A percentile compares a stretch with the other conserved stretches of the same genome.
These are phyloP conservation scores for Andrena haemorrhoa DNA, from an alignment of 2,888 invertebrate genomes.

Conservation along the genomic window DNA sequence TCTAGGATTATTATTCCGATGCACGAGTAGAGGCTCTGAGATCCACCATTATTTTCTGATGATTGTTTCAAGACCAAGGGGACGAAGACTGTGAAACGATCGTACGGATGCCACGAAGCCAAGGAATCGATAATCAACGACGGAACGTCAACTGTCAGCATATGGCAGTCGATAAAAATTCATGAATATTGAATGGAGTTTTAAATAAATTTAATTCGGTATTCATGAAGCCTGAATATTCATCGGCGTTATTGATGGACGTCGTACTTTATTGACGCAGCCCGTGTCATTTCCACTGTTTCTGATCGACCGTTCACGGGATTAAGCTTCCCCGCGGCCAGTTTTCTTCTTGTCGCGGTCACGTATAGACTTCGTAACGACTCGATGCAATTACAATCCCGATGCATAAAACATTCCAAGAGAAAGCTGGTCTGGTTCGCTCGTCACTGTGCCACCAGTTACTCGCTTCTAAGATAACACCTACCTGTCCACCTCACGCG, in stretches of 20 bases:
- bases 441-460: background rate
- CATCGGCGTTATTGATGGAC: slow-evolving; percentile 53
- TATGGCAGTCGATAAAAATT: slow-evolving; percentile 10
- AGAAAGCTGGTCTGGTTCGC: too few species aligned
- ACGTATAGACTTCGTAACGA: background rate
- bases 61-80: background rate
- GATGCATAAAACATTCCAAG: slow-evolving; percentile 4
- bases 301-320: slow-evolving; percentile 11
- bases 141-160: slow-evolving; percentile 34
- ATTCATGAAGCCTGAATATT: slow-evolving; percentile 61
- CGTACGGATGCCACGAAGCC: background rate
- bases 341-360: too few species aligned
- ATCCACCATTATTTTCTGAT: too few species aligned
- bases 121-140: slow-evolving; percentile 33
- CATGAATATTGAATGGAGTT: slow-evolving; percentile 60
- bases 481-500: background rate
- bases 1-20: too few species aligned
- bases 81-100: background rate
- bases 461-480: background rate
- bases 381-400: background rate
- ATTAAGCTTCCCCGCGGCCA: slow-evolving; percentile 10
- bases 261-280: slow-evolving; percentile 38
- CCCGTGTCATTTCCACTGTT: slow-evolving; percentile 37
- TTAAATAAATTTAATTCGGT: slow-evolving; percentile 65
- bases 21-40: too few species aligned